Conservation (phyloP, 2,797 vertebrate genomes). For the Novumbra hubbsi region DNA sequence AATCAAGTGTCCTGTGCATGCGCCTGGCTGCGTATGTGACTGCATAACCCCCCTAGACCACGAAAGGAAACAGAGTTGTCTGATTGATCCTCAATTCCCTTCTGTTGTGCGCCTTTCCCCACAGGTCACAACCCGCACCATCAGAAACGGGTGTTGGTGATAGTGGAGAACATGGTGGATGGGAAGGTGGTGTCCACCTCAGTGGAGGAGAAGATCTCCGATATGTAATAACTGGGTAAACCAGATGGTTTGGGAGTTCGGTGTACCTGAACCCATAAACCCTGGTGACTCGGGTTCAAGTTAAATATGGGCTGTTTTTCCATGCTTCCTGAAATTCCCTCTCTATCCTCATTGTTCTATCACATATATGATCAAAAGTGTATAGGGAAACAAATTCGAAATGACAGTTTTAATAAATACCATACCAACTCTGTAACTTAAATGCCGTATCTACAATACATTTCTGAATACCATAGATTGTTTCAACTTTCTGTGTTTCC, state of each 20-base stretch:
- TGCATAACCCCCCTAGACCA: no score
- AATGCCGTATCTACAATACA: not conserved
- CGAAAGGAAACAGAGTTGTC: no score
- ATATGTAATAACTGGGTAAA: not conserved
- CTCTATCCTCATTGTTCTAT: no score
- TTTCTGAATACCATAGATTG: not conserved
- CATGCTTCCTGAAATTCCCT: not conserved
- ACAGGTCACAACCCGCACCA: constrained; percentile 57
- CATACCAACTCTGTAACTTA: not conserved
- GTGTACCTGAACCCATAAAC: not conserved
- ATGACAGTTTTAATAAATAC: no score
- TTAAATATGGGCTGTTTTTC: no score
- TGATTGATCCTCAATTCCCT: not conserved
- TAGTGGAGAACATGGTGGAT: constrained; percentile 62
- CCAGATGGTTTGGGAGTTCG: not conserved
- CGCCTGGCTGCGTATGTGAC: no score
- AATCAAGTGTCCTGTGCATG: not conserved
- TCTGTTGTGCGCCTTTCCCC: not conserved
- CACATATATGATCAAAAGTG: no score
- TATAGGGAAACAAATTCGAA: no score
- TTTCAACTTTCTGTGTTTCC: no score
- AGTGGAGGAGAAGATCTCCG: constrained; percentile 42
- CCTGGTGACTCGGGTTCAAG: not conserved
- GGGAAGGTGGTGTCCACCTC: constrained; percentile 55
- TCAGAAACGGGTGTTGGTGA: constrained; percentile 63